Conservation (phyloP, 2,113 vertebrate species). For the Genyomyrus donnyi region DNA sequence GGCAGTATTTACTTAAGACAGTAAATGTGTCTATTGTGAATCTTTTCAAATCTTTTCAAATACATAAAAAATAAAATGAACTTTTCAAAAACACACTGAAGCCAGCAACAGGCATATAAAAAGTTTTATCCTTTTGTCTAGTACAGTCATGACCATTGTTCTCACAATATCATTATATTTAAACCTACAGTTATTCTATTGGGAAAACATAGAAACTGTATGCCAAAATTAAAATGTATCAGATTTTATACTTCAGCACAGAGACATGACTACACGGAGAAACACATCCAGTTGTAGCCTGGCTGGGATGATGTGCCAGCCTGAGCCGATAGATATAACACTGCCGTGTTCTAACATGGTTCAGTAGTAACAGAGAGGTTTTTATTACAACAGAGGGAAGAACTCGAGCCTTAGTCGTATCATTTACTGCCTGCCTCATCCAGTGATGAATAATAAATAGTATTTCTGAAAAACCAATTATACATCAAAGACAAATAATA, state of each 20-base stretch:
- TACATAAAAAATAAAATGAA: background rate
- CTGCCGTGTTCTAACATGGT: background rate
- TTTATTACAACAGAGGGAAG: background rate
- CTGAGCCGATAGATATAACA: background rate
- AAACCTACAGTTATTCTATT: background rate
- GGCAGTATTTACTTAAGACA: too few relatives aligned
- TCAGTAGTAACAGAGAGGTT: background rate
- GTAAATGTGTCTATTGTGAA: background rate
- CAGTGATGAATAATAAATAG: background rate
- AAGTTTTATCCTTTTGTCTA: background rate
- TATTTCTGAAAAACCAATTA: background rate
- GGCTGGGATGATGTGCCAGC: background rate
- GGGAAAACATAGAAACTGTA: background rate
- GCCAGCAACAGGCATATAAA: background rate
- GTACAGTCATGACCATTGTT: background rate
- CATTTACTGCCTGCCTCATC: background rate
- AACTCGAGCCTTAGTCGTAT: background rate
- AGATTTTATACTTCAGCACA: background rate
- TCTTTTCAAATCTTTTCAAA: background rate
- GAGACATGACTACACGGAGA: background rate
- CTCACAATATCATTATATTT: background rate
- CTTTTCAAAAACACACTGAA: background rate
- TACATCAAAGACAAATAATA: background rate
- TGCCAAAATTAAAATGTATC: background rate
- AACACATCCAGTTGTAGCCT: background rate